Evolutionary conservation across 2,797 vertebrate genomes (phyloP), one percentile per base, ranked within the genome.

Genomic region (Malacoraja senta): DNA sequence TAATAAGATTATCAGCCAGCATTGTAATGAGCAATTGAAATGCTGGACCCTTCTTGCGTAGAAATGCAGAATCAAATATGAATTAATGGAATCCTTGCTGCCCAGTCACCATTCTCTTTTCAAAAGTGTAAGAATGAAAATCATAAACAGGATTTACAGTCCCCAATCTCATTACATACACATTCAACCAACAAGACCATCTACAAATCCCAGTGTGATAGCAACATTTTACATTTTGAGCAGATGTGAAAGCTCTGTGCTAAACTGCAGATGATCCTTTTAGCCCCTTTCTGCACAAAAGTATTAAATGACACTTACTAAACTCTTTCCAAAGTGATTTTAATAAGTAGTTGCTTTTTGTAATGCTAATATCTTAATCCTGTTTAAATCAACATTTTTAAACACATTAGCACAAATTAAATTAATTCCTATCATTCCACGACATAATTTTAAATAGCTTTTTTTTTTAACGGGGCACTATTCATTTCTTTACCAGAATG

Each of bases 221-320:
- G 84, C 21, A n/a, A 88, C 35, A 86, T 86, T 86, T 86, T 86
- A 86, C 83, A 86, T 88, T 88, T 88, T 88, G 21, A 88, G n/a
- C 61, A 88, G 63, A 88, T 88, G 61, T 35, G 61, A 63, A 88
- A 68, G n/a, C 2, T 88, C 61, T 65, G 83, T 17, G 83, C 83
- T 86, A 86, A 86, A 86, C 83, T 88, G n/a, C 17, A 35, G n/a
- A 8, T 88, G 63, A 68, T 88, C 84, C 15, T 65, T 88, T 88
- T 88, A 88, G 84, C n/a, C 63, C n/a, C 44, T 68, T 65, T 88
- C 63, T 68, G 84, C 19, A 74, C 3, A 21, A 74, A 21, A 74
- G 7, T 21, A 74, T 74, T 74, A 74, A 74, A 74, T 74, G 19
- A 21, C 71, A 88, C 35, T n/a, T 63, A 88, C 35, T 88, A 88